Conservation (phyloP, 2,113 vertebrate species). For the Grus americana region DNA sequence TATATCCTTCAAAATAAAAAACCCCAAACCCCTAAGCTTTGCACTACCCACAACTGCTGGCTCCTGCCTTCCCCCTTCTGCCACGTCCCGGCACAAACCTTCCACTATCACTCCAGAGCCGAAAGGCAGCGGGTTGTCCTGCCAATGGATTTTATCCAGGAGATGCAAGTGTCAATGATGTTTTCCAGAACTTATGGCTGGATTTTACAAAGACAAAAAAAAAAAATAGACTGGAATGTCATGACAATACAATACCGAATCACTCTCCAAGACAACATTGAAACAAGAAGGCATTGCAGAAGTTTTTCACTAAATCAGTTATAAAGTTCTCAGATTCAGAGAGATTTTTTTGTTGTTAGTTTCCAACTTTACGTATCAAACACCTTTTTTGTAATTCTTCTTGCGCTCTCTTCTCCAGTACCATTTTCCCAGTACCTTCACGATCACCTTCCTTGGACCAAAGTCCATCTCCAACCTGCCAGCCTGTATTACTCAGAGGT, state of each 20-base stretch:
- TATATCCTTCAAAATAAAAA: background rate
- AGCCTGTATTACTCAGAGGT: background rate
- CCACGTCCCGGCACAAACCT: background rate
- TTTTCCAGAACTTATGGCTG: background rate
- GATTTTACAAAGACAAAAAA: conserved; percentile 13
- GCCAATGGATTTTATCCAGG: background rate
- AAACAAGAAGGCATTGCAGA: background rate
- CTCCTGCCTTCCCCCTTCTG: background rate
- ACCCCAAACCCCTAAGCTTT: background rate
- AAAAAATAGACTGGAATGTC: background rate
- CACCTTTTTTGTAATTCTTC: background rate
- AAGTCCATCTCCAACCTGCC: background rate
- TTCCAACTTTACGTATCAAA: background rate
- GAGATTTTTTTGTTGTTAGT: background rate
- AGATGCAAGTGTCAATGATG: background rate
- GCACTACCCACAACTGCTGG: background rate
- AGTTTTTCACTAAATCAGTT: background rate
- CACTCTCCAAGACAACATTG: fast-evolving
- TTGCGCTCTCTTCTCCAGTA: background rate
- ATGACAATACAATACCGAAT: background rate
- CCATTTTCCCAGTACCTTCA: background rate
- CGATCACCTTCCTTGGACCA: background rate
- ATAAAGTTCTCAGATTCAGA: background rate
- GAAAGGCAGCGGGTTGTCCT: background rate
- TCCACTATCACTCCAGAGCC: background rate